Evolutionary conservation across 2,888 invertebrate species (phyloP).

Genomic region (Acleris holmiana): DNA sequence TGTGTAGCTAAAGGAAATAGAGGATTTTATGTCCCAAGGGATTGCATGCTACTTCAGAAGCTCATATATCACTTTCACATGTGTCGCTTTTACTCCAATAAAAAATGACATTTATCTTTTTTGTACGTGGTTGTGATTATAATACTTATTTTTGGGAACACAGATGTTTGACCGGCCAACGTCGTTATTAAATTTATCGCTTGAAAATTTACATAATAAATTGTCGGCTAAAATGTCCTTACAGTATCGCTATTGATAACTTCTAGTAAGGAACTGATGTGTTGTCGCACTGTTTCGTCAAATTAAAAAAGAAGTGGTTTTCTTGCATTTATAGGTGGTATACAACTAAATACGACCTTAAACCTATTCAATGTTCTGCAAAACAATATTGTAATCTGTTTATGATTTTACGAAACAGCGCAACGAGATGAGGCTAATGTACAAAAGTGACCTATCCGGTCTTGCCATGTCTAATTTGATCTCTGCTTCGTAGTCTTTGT

Average conservation of each 20-base stretch:
- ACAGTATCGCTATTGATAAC: conserved; percentile 57
- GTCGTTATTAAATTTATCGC: conserved; percentile 52
- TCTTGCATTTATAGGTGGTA: conserved; percentile 46
- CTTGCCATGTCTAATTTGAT: conserved; percentile 79
- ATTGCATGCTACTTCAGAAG: no score
- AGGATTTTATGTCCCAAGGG: no score
- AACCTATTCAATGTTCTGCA: conserved; percentile 1
- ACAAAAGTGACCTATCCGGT: conserved; percentile 70
- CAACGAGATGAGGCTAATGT: conserved; percentile 73
- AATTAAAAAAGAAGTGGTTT: conserved; percentile 40
- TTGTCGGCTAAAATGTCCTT: conserved; percentile 57
- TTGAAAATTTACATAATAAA: conserved; percentile 55
- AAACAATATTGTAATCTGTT: conserved; percentile 18
- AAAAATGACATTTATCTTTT: no score
- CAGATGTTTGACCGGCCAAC: conserved; percentile 27
- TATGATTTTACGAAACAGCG: conserved; percentile 66
- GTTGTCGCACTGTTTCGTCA: conserved; percentile 69
- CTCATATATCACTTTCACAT: no score
- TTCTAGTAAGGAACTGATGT: conserved; percentile 46
- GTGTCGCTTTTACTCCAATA: no score
- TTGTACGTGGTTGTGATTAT: conserved; percentile 28
- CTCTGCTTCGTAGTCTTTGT: conserved; percentile 73
- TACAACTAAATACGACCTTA: background rate
- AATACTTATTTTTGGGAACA: conserved; percentile 25
- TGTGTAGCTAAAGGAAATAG: no score